Evolutionary conservation across 2,113 vertebrate species (phyloP), one percentile per base, ranked within the genome.

Genomic region (Ochotona curzoniae): DNA sequence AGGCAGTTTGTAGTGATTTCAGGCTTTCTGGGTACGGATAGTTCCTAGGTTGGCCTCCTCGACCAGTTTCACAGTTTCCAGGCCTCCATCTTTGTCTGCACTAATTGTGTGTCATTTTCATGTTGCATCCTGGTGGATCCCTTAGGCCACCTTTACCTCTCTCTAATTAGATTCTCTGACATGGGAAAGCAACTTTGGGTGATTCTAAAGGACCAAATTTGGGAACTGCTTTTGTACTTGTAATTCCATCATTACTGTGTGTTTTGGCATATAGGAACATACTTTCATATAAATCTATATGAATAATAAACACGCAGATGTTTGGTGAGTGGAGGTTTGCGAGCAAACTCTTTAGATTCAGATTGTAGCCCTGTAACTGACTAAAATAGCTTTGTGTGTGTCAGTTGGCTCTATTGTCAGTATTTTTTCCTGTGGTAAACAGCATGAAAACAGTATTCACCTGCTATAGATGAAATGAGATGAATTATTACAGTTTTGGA

Each of bases 401-500:
- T 76, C n/a, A 38, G 13, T 74, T 32, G 21, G 60, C 11, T 30
- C 0, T 20, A 0, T 81, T 81, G 9, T 81, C 78, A 17, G 18
- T 49, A 79, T 12, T 79, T 91, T 44, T 75, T 20, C 12, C 74
- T 17, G 44, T 54, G 60, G 8, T 76, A 69, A 67, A 78, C 5
- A 5, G 7, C 5, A 63, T 76, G 61, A 30, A 69, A 25, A 66
- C 61, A 76, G 20, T 4, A 74, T 51, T 17, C 9, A 60, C 57
- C 35, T 21, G 44, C 54, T 61, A 8, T 64, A 25, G 20, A 38
- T 80, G 75, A 51, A 64, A 38, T 78, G 30, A 54, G 14, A 66
- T 54, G 30, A 69, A 79, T 89, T 60, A 25, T 21, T 81, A 66
- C 6, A 35, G 60, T 94, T 69, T n/a, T 94, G 30, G 38, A 91